These are phyloP conservation scores for Pontoporia blainvillei DNA, from an alignment of 2,113 vertebrate species.

Conservation along the genomic window DNA sequence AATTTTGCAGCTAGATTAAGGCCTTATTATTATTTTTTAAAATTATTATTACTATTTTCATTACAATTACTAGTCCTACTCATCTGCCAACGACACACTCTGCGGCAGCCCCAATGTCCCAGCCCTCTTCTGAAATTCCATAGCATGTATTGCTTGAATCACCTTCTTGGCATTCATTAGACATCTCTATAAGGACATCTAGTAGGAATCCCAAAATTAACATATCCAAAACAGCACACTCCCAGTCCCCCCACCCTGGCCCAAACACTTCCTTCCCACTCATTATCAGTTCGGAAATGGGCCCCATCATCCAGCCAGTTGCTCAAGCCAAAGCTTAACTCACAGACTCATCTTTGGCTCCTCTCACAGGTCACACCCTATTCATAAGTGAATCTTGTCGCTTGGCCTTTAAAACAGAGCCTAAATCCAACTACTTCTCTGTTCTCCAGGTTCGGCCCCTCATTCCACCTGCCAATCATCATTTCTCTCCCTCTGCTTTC, in stretches of 20 bases:
- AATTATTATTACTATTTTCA: background rate
- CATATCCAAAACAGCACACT: background rate
- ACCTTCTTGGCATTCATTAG: background rate
- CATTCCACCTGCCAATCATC: background rate
- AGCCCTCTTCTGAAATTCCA: background rate
- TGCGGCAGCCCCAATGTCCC: fast-evolving
- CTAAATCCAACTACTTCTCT: background rate
- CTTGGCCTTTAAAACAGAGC: background rate
- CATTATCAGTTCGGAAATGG: background rate
- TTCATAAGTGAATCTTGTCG: background rate
- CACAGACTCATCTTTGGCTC: background rate
- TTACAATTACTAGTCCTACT: background rate
- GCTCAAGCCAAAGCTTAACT: background rate
- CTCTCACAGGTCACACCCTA: background rate
- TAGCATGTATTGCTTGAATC: background rate
- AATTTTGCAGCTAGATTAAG: background rate
- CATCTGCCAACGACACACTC: background rate
- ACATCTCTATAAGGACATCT: background rate
- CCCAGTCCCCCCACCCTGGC: background rate
- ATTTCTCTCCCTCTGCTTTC: background rate
- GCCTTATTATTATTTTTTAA: background rate
- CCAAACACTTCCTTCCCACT: background rate
- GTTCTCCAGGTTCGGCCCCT: background rate
- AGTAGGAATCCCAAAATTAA: background rate
- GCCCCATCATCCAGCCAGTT: fast-evolving